Evolutionary conservation across 2,113 vertebrate genomes (phyloP).

Genomic region (Takifugu bimaculatus): DNA sequence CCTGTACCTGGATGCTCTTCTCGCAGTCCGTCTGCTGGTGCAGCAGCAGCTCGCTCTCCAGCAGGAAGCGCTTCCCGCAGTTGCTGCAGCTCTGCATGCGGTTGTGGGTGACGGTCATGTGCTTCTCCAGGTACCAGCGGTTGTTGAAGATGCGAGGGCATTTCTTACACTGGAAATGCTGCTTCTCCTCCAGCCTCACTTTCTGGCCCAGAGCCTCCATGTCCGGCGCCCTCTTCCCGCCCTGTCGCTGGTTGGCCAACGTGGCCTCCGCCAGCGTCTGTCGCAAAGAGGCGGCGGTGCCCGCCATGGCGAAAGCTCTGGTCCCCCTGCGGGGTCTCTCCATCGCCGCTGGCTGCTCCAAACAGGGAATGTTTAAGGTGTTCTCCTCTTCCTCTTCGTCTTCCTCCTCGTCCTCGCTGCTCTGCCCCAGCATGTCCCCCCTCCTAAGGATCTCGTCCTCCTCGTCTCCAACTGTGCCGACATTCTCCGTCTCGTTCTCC

Average conservation of each 20-base stretch:
- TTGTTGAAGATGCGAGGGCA: slow-evolving; percentile 95
- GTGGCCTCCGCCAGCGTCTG: slow-evolving; percentile 69
- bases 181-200: slow-evolving; percentile 92
- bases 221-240: slow-evolving; percentile 78
- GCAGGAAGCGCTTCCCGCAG: slow-evolving; percentile 91
- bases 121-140: slow-evolving; percentile 97
- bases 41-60: slow-evolving; percentile 91
- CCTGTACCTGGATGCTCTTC: slow-evolving; percentile 91
- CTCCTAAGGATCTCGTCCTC: slow-evolving; percentile 66
- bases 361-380: slow-evolving; percentile 67
- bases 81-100: slow-evolving; percentile 96
- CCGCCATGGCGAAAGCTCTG: slow-evolving; percentile 63
- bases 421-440: slow-evolving; percentile 61
- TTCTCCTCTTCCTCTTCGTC: slow-evolving; percentile 79
- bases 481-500: slow-evolving; percentile 56
- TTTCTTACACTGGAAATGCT: slow-evolving; percentile 91
- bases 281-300: slow-evolving; percentile 72
- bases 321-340: slow-evolving; percentile 66
- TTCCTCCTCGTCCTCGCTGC: slow-evolving; percentile 58
- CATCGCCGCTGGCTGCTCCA: slow-evolving; percentile 65
- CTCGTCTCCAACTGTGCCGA: slow-evolving; percentile 65
- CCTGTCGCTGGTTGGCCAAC: slow-evolving; percentile 59
- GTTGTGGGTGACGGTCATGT: slow-evolving; percentile 96
- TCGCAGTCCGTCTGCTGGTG: slow-evolving; percentile 97
- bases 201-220: slow-evolving; percentile 82